These are phyloP conservation scores for Struthio camelus DNA, from an alignment of 2,113 vertebrate species.

Conservation along the genomic window DNA sequence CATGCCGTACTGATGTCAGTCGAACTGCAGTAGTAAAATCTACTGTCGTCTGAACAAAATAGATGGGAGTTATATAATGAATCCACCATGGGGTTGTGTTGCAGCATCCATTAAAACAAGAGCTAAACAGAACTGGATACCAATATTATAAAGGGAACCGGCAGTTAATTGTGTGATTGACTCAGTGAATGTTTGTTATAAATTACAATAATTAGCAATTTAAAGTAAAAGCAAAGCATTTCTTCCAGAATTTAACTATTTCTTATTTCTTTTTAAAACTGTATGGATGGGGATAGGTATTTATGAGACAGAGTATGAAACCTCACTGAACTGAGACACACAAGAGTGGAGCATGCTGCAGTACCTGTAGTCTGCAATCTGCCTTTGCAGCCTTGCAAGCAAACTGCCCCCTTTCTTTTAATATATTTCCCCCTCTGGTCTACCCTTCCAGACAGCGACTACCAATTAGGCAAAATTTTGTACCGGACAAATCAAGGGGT, in stretches of 20 bases:
- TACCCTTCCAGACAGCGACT: not conserved
- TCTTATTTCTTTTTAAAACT: not conserved
- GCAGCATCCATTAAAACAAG: not conserved
- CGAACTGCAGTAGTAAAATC: not conserved
- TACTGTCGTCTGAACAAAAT: not conserved
- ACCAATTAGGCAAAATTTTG: not conserved
- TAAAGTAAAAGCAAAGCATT: not conserved
- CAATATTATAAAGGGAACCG: not conserved
- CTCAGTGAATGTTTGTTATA: not conserved
- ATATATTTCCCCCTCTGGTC: not conserved
- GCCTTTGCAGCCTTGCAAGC: not conserved
- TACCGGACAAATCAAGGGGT: not conserved
- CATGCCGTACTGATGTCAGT: not conserved
- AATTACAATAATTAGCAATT: not conserved
- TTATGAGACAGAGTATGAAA: not conserved
- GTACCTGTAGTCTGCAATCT: not conserved
- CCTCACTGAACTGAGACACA: not conserved
- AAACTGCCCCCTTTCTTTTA: not conserved
- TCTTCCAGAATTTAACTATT: not conserved
- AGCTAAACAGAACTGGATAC: not conserved
- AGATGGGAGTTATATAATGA: not conserved
- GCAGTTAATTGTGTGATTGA: not conserved
- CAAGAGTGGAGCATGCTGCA: not conserved
- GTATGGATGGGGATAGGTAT: not conserved
- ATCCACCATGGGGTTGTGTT: not conserved